Conservation (phyloP, 2,888 invertebrate genomes). For the Bugula neritina region DNA sequence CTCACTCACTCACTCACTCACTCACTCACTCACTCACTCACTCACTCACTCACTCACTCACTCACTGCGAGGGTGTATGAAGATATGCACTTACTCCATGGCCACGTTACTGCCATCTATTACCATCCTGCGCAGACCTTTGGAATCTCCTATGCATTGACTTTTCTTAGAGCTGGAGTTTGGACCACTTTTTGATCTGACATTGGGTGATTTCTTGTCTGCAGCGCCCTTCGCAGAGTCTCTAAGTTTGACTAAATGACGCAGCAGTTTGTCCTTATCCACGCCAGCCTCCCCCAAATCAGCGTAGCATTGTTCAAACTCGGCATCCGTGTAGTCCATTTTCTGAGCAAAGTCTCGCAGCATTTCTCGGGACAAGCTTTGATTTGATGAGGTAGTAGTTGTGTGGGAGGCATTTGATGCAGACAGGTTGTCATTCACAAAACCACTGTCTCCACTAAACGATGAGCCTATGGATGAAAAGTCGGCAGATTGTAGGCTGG, state of each 20-base stretch:
- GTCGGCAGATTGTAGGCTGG: not conserved
- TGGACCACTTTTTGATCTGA: not conserved
- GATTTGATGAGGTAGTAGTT: not conserved
- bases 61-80: no score
- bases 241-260: slow-evolving; percentile 13
- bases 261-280: not conserved
- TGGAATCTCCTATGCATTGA: not conserved
- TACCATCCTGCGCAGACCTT: slow-evolving; percentile 12
- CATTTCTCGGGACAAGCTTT: not conserved
- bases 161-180: not conserved
- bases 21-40: no score
- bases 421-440: not conserved
- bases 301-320: not conserved
- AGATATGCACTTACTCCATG: slow-evolving; percentile 23
- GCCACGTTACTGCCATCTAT: slow-evolving; percentile 24
- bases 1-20: no score
- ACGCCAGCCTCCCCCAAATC: not conserved
- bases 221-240: not conserved
- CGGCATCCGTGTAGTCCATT: not conserved
- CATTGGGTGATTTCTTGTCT: not conserved
- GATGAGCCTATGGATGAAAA: slow-evolving; percentile 8
- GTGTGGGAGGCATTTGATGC: not conserved
- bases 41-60: no score
- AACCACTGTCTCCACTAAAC: slow-evolving; percentile 6
- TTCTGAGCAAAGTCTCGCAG: not conserved